phyloP scores from a whole-genome alignment of 2,888 invertebrate species.

The Diaprepes abbreviatus region DNA sequence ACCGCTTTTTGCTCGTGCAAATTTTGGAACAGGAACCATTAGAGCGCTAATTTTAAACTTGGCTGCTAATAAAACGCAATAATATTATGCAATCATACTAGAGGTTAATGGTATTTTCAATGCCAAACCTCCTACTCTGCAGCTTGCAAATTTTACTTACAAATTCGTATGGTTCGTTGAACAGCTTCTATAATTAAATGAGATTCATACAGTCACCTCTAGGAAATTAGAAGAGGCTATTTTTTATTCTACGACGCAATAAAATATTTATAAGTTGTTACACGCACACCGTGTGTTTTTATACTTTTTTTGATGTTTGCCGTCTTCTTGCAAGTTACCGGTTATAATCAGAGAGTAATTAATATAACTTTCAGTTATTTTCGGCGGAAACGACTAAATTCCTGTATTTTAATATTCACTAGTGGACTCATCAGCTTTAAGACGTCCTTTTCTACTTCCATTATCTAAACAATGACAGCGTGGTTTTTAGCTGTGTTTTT shows the following conservation, averaged over 20 bases:
- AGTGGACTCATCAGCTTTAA: too few relatives aligned
- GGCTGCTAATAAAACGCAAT: conserved; percentile 54
- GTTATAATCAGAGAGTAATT: too few relatives aligned
- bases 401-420: too few relatives aligned
- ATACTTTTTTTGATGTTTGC: background rate
- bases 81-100: conserved; percentile 59
- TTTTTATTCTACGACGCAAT: conserved; percentile 38
- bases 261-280: conserved; percentile 39
- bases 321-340: too few relatives aligned
- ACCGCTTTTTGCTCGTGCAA: conserved; percentile 16
- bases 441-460: too few relatives aligned
- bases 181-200: conserved; percentile 40
- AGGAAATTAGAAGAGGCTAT: conserved; percentile 27
- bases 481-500: too few relatives aligned
- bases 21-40: conserved; percentile 38
- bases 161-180: conserved; percentile 48
- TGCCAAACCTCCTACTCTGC: conserved; percentile 50
- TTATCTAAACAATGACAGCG: too few relatives aligned
- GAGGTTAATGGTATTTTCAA: conserved; percentile 50
- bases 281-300: conserved; percentile 17
- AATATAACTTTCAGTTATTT: too few relatives aligned
- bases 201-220: conserved; percentile 43
- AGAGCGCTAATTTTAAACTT: conserved; percentile 41
- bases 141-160: conserved; percentile 49
- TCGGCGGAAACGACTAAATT: too few relatives aligned